Conservation (phyloP, 2,888 invertebrate genomes). For the Sphinx pinastri region DNA sequence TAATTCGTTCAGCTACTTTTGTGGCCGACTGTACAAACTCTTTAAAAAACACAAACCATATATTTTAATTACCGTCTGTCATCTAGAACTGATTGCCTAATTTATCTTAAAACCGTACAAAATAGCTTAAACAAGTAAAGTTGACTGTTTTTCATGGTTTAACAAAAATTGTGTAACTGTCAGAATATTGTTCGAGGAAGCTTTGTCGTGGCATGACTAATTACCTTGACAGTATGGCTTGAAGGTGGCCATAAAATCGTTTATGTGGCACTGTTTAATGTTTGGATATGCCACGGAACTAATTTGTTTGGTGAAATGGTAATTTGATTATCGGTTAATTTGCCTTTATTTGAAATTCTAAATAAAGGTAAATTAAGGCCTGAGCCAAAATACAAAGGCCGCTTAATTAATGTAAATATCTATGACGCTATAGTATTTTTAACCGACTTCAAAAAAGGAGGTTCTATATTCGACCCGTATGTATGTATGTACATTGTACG, state of each 20-base stretch:
- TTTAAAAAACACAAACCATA: slow-evolving; percentile 13
- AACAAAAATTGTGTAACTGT: slow-evolving; percentile 3
- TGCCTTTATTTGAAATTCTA: neutral
- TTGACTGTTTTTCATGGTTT: neutral
- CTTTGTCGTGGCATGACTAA: slow-evolving; percentile 10
- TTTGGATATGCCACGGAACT: neutral
- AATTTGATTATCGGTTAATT: neutral
- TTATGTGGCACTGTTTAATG: neutral
- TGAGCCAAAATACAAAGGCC: too few species aligned
- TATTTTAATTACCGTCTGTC: slow-evolving; percentile 26
- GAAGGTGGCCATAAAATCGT: slow-evolving; percentile 4
- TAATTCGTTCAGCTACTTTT: too few species aligned
- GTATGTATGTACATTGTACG: too few species aligned
- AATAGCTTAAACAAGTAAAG: neutral
- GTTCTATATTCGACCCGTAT: too few species aligned
- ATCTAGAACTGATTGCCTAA: slow-evolving; percentile 16
- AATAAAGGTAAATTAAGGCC: neutral
- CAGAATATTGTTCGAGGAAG: slow-evolving; percentile 15
- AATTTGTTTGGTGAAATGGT: neutral
- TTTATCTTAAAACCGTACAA: neutral
- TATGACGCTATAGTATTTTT: too few species aligned
- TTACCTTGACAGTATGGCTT: slow-evolving; percentile 20
- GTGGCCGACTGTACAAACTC: too few species aligned
- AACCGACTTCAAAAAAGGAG: too few species aligned
- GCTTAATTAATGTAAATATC: too few species aligned